Evolutionary conservation across 2,113 vertebrate species (phyloP).

Genomic region (Aegotheles bennettii): DNA sequence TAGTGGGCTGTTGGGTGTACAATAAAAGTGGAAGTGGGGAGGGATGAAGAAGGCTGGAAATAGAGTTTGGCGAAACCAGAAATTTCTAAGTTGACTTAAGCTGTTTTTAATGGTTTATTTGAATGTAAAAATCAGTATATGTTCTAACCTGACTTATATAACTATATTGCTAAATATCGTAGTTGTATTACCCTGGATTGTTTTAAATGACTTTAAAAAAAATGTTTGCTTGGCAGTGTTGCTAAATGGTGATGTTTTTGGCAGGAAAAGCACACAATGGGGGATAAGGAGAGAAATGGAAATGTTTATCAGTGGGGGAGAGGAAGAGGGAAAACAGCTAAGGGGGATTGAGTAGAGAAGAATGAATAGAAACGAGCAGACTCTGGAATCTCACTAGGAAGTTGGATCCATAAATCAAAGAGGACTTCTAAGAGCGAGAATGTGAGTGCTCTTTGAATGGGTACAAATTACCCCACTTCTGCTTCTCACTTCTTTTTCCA

Average conservation of each 20-base stretch:
- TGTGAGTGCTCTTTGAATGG: neutral
- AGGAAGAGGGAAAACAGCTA: slow-evolving; percentile 1
- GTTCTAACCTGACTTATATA: neutral
- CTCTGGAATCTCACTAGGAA: neutral
- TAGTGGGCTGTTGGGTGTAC: neutral
- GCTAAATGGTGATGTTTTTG: neutral
- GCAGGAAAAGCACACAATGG: neutral
- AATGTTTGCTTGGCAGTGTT: neutral
- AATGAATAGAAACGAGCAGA: neutral
- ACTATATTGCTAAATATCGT: neutral
- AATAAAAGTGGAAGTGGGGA: neutral
- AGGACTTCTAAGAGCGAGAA: neutral
- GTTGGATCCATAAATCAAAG: neutral
- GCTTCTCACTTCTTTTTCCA: neutral
- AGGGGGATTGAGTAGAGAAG: neutral
- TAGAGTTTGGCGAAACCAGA: neutral
- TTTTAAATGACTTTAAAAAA: neutral
- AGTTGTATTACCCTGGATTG: neutral
- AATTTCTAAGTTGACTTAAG: neutral
- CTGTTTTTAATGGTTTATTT: neutral
- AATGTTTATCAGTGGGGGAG: neutral
- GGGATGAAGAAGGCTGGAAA: neutral
- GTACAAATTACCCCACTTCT: neutral
- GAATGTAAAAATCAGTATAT: neutral
- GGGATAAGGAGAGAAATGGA: neutral